Evolutionary conservation across 1,140 invertebrate species (phyloP).

Genomic region (Lepidurus packardi): DNA sequence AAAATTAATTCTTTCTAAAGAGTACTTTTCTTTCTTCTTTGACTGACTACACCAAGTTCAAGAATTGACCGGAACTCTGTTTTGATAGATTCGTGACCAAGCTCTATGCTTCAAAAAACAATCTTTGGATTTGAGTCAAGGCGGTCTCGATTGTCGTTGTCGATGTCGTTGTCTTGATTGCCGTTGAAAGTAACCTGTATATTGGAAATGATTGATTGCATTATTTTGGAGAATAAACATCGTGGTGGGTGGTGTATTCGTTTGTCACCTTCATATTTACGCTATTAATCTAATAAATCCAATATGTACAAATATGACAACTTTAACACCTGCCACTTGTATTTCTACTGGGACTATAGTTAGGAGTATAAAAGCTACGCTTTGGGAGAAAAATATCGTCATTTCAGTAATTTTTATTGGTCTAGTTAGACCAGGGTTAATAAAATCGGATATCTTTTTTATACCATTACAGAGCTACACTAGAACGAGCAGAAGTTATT

Average conservation of each 20-base stretch:
- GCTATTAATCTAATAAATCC: neutral
- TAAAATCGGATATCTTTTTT: neutral
- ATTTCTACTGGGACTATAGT: neutral
- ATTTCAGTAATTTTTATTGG: neutral
- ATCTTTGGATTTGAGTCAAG: neutral
- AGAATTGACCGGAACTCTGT: neutral
- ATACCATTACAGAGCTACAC: neutral
- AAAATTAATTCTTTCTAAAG: too few relatives aligned
- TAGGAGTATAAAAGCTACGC: neutral
- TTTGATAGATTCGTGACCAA: too few relatives aligned
- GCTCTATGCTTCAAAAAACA: too few relatives aligned
- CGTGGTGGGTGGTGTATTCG: neutral
- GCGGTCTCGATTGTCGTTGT: neutral
- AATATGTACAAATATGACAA: neutral
- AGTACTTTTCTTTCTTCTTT: neutral
- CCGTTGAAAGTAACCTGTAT: neutral
- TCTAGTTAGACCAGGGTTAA: neutral
- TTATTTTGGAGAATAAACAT: neutral
- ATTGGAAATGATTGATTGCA: neutral
- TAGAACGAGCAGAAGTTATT: neutral
- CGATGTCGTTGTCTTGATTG: too few relatives aligned
- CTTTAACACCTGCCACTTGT: neutral
- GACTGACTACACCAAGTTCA: conserved; percentile 7
- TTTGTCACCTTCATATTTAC: neutral
- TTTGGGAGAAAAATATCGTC: neutral